Conservation (phyloP, 2,113 vertebrate species). For the Sardina pilchardus region DNA sequence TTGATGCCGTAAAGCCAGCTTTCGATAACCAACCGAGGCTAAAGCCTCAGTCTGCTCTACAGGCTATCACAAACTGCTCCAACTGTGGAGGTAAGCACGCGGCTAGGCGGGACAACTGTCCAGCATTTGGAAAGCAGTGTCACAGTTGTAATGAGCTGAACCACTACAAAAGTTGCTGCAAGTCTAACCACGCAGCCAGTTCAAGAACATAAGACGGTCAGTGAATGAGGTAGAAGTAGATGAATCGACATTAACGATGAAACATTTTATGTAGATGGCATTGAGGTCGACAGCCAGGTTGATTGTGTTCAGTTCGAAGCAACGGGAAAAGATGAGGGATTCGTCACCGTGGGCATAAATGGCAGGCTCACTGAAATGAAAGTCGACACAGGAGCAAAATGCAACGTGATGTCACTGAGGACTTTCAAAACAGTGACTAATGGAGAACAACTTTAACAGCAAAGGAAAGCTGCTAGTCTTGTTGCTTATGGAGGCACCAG, state of each 20-base stretch:
- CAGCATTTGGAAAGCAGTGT: slow-evolving; percentile 22
- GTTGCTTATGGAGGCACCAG: slow-evolving; percentile 29
- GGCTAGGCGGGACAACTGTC: neutral
- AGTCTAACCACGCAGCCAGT: slow-evolving; percentile 8
- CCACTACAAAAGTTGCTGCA: too few relatives aligned
- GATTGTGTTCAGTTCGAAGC: neutral
- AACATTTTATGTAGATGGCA: neutral
- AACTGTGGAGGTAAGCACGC: slow-evolving; percentile 21
- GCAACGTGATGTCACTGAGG: slow-evolving; percentile 25
- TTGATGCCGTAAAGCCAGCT: neutral
- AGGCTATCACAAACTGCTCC: neutral
- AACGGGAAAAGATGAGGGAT: slow-evolving; percentile 26
- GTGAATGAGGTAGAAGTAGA: neutral
- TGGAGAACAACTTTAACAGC: neutral
- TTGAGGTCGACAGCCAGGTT: neutral
- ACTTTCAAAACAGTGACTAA: slow-evolving; percentile 11
- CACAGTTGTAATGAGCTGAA: too few relatives aligned
- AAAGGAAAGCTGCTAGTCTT: slow-evolving; percentile 20
- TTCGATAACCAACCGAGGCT: neutral
- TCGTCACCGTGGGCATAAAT: slow-evolving; percentile 31
- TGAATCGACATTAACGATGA: neutral
- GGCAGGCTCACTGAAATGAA: slow-evolving; percentile 18
- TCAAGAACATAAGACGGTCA: neutral
- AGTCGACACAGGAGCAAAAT: slow-evolving; percentile 26
- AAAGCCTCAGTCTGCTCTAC: neutral